Evolutionary conservation across 1,140 invertebrate species (phyloP), one percentile per base, ranked within the genome.

Genomic region (Phymorhynchus buccinoides): DNA sequence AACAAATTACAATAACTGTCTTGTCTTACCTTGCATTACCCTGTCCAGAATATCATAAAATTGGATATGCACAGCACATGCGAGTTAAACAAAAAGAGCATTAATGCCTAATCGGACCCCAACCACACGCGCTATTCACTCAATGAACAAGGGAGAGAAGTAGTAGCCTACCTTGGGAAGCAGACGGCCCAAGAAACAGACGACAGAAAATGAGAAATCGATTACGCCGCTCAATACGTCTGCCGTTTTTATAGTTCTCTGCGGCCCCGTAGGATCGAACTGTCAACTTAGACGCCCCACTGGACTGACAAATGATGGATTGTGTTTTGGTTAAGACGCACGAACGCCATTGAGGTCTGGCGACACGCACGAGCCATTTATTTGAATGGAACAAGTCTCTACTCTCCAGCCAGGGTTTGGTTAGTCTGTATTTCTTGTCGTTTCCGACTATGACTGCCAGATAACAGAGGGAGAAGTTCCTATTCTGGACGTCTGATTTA

Each of bases 181-280:
- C n/a, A n/a, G n/a, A n/a, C n/a, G n/a, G n/a, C 22, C 22, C n/a
- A 22, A 27, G 56, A 62, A 6, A 4, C 18, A 62, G 56, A 62
- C 56, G 56, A 62, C 56, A 62, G 56, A 62, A 22, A 62, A 62
- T 27, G 56, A 62, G 56, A 62, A 62, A 62, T 62, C 56, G n/a
- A 62, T 62, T 14, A 62, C 14, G 22, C 56, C n/a, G 12, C 22
- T 62, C 56, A 3, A 62, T 62, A 27, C 56, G 22, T 48, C 18
- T 16, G 18, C 12, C 56, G 22, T 62, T 6, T 6, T 22, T n/a
- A n/a, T n/a, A n/a, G n/a, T n/a, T n/a, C n/a, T n/a, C n/a, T n/a
- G n/a, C n/a, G n/a, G n/a, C n/a, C n/a, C n/a, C n/a, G n/a, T n/a
- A n/a, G n/a, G n/a, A n/a, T n/a, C n/a, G n/a, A 22, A 62, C 56